Conservation (phyloP, 64 coral and sea anemone genomes). For the Astreopora myriophthalma region DNA sequence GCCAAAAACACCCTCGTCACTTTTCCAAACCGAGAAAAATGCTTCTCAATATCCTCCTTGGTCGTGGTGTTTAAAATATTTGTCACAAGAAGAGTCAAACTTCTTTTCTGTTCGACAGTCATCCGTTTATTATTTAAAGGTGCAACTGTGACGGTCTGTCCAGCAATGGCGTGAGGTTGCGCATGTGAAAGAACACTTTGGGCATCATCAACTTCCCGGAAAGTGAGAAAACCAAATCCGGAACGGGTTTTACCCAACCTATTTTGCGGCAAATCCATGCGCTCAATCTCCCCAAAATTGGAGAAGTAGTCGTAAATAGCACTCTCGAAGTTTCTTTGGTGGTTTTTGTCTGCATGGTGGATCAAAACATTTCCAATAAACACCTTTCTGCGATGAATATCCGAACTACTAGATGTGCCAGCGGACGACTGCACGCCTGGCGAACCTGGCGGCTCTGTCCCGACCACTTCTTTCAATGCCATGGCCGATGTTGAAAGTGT, state of each 20-base stretch:
- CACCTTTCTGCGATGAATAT: not conserved
- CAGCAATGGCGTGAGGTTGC: not conserved
- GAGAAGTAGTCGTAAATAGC: not conserved
- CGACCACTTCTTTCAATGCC: not conserved
- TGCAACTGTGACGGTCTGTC: not conserved
- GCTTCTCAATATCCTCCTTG: not conserved
- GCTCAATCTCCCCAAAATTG: not conserved
- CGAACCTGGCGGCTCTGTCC: not conserved
- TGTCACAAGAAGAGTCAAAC: not conserved
- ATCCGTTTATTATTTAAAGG: not conserved
- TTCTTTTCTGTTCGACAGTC: not conserved
- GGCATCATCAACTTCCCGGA: not conserved
- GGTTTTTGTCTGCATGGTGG: not conserved
- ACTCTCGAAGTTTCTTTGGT: not conserved
- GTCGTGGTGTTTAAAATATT: not conserved
- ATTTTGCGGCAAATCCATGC: not conserved
- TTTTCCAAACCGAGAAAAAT: not conserved
- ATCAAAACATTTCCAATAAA: not conserved
- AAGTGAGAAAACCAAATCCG: not conserved
- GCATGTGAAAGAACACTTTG: not conserved
- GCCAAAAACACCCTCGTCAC: not conserved
- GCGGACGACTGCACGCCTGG: not conserved
- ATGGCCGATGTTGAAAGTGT: not conserved
- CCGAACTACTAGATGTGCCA: not conserved
- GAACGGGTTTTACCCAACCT: not conserved